Evolutionary conservation across 2,797 vertebrate genomes (phyloP).

Genomic region (Cyclura pinguis): DNA sequence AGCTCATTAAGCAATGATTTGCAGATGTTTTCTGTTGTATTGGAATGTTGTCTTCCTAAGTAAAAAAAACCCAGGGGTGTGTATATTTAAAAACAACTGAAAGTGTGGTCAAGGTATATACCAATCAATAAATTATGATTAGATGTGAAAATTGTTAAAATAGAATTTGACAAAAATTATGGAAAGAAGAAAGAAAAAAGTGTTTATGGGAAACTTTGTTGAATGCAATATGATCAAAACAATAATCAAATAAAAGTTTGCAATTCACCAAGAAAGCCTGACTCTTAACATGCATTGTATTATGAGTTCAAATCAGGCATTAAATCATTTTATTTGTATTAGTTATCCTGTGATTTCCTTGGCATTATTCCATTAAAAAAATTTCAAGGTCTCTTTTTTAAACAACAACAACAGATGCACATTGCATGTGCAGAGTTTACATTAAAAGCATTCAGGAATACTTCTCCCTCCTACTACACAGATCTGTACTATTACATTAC

Average conservation of each 20-base stretch:
- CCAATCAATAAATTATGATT: neutral
- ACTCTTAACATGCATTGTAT: neutral
- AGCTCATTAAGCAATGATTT: neutral
- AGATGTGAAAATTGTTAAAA: neutral
- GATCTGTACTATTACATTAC: conserved; percentile 15
- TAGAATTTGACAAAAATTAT: neutral
- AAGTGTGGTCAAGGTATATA: neutral
- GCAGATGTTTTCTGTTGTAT: neutral
- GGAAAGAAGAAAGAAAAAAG: neutral
- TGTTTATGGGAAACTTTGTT: neutral
- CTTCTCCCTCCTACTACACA: conserved; percentile 5
- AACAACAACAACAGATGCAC: neutral
- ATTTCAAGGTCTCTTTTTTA: neutral
- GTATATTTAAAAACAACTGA: neutral
- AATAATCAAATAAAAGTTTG: neutral
- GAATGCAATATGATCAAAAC: neutral
- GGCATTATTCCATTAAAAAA: neutral
- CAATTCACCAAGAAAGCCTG: neutral
- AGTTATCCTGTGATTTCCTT: neutral
- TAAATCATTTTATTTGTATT: neutral
- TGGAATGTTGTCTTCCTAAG: neutral
- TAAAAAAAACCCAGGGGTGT: neutral
- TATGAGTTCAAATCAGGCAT: neutral
- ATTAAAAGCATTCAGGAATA: neutral
- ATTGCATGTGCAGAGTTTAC: neutral